Evolutionary conservation across 1,140 invertebrate genomes (phyloP).

Genomic region (Spodoptera frugiperda): DNA sequence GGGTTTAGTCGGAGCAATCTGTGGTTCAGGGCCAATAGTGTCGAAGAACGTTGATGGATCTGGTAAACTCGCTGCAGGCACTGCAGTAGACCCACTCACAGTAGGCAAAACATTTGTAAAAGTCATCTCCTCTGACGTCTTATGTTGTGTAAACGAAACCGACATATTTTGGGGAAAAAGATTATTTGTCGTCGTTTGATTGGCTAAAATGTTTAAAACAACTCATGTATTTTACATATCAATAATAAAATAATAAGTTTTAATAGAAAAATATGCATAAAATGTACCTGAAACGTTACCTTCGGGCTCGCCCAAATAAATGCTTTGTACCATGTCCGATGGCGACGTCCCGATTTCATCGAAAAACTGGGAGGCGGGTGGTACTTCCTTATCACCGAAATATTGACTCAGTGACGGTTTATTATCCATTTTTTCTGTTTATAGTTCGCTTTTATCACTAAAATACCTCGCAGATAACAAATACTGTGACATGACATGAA

Average conservation of each 20-base stretch:
- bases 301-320: constrained; percentile 76
- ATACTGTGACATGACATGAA: background rate
- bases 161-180: constrained; percentile 64
- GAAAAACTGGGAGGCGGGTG: constrained; percentile 81
- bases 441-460: constrained; percentile 30
- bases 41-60: constrained; percentile 85
- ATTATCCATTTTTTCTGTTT: constrained; percentile 68
- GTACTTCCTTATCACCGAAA: constrained; percentile 76
- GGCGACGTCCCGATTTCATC: constrained; percentile 82
- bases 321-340: constrained; percentile 79
- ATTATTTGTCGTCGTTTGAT: constrained; percentile 54
- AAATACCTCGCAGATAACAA: constrained; percentile 23
- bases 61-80: constrained; percentile 74
- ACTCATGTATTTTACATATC: constrained; percentile 11
- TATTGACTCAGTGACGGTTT: constrained; percentile 83
- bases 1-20: constrained; percentile 63
- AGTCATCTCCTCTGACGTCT: constrained; percentile 64
- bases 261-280: constrained; percentile 2
- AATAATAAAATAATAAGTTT: constrained; percentile 24
- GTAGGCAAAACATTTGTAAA: constrained; percentile 75
- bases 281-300: constrained; percentile 51
- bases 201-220: constrained; percentile 52
- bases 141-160: constrained; percentile 63
- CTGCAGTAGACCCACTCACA: constrained; percentile 68
- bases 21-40: constrained; percentile 79